These are phyloP conservation scores for Pterois miles DNA, from an alignment of 2,797 vertebrate genomes.

Conservation along the genomic window DNA sequence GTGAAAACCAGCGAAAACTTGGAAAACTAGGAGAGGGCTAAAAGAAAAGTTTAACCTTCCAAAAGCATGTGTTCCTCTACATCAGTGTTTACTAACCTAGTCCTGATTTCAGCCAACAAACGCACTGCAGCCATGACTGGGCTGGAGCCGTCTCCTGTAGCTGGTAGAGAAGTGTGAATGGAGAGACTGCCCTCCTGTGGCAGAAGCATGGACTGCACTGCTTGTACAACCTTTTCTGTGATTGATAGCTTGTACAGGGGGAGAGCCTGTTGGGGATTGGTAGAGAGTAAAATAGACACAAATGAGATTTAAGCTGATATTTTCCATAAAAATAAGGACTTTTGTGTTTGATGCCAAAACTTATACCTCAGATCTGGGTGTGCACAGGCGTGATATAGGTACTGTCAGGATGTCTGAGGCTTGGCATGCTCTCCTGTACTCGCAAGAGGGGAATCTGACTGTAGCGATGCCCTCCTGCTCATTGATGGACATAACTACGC, in stretches of 20 bases:
- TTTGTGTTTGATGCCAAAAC: not conserved
- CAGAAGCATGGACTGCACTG: conserved; percentile 99
- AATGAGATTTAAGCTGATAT: conserved; percentile 1
- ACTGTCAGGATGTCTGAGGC: conserved; percentile 94
- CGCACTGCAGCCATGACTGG: conserved; percentile 98
- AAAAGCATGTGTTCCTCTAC: not conserved
- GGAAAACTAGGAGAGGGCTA: not conserved
- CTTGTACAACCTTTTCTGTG: conserved; percentile 99
- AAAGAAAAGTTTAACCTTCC: not conserved
- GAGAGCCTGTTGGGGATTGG: conserved; percentile 84
- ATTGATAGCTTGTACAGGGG: conserved; percentile 99
- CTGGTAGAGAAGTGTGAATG: conserved; percentile 97
- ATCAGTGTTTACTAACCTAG: conserved; percentile 83
- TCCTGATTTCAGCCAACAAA: conserved; percentile 97
- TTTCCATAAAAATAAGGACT: not conserved
- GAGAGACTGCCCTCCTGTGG: conserved; percentile 99
- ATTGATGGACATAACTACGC: conserved; percentile 97
- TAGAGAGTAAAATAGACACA: not conserved
- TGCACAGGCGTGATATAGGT: conserved; percentile 96
- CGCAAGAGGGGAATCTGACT: conserved; percentile 94
- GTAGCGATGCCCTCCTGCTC: conserved; percentile 99
- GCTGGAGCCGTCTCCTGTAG: conserved; percentile 96
- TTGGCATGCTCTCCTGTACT: conserved; percentile 94
- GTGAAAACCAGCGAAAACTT: not conserved
- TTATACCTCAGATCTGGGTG: conserved; percentile 95